These are phyloP conservation scores for Pollicipes pollicipes DNA, from an alignment of 1,140 invertebrate species.

Conservation along the genomic window DNA sequence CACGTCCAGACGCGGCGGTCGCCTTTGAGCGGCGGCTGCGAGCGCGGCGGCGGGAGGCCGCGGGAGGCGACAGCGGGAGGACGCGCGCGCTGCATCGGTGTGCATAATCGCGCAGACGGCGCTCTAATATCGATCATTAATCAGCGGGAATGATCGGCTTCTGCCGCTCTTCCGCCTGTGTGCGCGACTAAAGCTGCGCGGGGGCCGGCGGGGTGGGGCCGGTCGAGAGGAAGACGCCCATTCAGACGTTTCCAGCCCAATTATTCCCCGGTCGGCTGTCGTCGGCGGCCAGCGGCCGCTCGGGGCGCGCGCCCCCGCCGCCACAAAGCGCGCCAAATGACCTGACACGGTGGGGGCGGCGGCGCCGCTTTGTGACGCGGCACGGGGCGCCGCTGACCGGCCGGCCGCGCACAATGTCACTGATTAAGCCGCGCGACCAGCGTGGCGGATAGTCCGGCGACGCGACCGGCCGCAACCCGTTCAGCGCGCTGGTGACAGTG, in stretches of 20 bases:
- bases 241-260: background rate
- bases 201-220: no score
- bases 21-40: no score
- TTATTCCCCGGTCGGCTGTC: background rate
- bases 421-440: background rate
- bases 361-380: no score
- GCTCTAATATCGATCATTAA: background rate
- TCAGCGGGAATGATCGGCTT: background rate
- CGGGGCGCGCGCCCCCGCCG: no score
- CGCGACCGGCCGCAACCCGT: background rate
- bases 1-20: no score
- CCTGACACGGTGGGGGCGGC: background rate
- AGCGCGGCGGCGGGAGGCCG: no score
- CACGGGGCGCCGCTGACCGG: no score
- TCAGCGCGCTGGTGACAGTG: background rate
- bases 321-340: background rate
- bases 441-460: no score
- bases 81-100: background rate
- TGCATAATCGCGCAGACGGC: background rate
- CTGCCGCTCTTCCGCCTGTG: background rate
- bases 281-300: no score
- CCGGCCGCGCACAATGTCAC: background rate
- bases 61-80: no score
- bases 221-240: background rate
- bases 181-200: background rate